These are phyloP conservation scores for Protonemura montana DNA, from an alignment of 2,888 invertebrate species.

Conservation along the genomic window DNA sequence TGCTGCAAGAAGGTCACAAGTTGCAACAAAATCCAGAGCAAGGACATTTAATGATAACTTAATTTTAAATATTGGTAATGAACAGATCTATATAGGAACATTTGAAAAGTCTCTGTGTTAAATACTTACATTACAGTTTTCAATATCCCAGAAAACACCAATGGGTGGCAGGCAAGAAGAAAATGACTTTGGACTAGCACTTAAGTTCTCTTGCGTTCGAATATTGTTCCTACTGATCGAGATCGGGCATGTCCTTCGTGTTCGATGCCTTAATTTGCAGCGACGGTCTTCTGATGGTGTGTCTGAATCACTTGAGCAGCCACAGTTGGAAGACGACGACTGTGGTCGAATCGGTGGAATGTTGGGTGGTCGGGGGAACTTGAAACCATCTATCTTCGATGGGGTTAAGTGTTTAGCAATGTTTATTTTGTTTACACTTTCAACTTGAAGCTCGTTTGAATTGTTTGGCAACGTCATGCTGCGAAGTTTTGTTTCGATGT, in stretches of 20 bases:
- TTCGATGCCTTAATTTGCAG: constrained; percentile 1
- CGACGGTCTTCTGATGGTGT: constrained; percentile 45
- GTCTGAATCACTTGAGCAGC: constrained; percentile 45
- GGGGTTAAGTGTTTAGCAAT: background rate
- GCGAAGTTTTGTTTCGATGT: background rate
- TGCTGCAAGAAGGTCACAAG: too few relatives aligned
- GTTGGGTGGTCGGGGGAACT: constrained; percentile 19
- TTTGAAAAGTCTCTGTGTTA: too few relatives aligned
- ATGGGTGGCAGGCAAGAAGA: constrained; percentile 67
- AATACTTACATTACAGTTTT: constrained; percentile 79
- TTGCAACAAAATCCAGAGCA: too few relatives aligned
- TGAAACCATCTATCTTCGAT: background rate
- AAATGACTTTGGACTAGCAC: constrained; percentile 21
- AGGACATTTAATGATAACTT: too few relatives aligned
- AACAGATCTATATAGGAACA: too few relatives aligned
- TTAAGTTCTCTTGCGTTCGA: constrained; percentile 23
- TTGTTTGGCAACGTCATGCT: background rate
- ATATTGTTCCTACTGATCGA: background rate
- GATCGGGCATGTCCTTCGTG: constrained; percentile 16
- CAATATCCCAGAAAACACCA: constrained; percentile 93
- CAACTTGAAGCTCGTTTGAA: background rate
- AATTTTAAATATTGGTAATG: too few relatives aligned
- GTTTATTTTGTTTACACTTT: background rate
- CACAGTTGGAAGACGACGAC: constrained; percentile 13
- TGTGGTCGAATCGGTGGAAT: constrained; percentile 12